Base-by-base conservation (phyloP, 2,113 vertebrate genomes). In the Cariama cristata region DNA sequence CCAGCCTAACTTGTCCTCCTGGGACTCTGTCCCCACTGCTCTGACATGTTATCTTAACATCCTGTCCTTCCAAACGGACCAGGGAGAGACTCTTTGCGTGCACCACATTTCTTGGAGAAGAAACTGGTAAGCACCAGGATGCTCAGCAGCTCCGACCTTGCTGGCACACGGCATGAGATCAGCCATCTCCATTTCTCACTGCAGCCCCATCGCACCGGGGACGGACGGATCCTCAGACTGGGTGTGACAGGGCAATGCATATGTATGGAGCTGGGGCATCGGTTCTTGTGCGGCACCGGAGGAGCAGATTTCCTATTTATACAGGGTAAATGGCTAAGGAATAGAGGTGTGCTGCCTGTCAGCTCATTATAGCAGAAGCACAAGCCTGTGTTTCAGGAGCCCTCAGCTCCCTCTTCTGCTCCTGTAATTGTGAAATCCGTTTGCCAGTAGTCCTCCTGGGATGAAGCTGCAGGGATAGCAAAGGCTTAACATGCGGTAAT, bases 191-290 rank as follows among this genome's bases (percentile, higher is more conserved):
- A 2, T 6, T 22, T 79, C 32, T 50, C 15, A 0, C 42, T 17
- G 8, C 9, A 24, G 40, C 7, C 38, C 47, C 40, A 1, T 33
- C 9, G 5, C 20, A 20, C 7, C 0, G 0, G 63, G 42, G 22
- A 6, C 1, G 27, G 67, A 33, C 0, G 4, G 66, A 72, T 42
- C 45, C 63, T 12, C 12, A 8, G 6, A 1, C 27, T 2, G 0
- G 24, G 30, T 42, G 18, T 33, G 45, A 8, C 21, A 32, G 55
- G 72, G 30, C 17, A 16, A 30, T 2, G 56, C 11, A 9, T 30
- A 11, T 2, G 9, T 15, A 28, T 21, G 21, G n/a, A 82, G 50
- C 55, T 50, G 33, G 58, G 28, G 8, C 22, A 28, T 24, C 2
- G 1, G 24, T 9, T 50, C 75, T 32, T 24, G 19, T 45, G 52